phyloP scores from a whole-genome alignment of 2,888 invertebrate genomes.

The Aphodius sticticus region DNA sequence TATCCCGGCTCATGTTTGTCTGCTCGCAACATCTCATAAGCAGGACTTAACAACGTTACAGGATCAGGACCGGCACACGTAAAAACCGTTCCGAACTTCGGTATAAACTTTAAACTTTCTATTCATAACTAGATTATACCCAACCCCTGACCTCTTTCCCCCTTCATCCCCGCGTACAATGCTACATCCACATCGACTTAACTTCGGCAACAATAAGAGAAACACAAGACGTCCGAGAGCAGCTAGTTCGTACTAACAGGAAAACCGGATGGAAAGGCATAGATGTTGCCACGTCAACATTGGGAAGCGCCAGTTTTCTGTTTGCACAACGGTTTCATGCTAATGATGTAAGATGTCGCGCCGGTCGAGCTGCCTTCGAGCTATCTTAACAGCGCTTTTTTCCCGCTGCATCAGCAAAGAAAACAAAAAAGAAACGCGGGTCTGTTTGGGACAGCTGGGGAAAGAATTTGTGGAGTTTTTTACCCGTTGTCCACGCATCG shows the following conservation, averaged over 20 bases:
- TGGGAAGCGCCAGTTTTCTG: not conserved
- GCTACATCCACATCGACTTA: slow-evolving; percentile 20
- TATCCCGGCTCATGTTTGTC: slow-evolving; percentile 14
- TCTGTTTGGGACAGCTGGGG: not conserved
- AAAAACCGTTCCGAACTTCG: slow-evolving; percentile 15
- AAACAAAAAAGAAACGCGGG: not conserved
- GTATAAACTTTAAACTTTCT: slow-evolving; percentile 24
- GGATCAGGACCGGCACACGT: slow-evolving; percentile 11
- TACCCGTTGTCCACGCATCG: not conserved
- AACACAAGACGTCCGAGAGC: not conserved
- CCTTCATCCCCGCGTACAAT: not conserved
- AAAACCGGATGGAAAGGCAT: not conserved
- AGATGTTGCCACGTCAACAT: slow-evolving; percentile 7
- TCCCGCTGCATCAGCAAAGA: not conserved
- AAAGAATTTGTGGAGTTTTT: not conserved
- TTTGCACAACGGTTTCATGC: slow-evolving; percentile 4
- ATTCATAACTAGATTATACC: slow-evolving; percentile 24
- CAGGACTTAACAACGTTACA: slow-evolving; percentile 25
- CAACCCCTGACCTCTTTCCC: not conserved
- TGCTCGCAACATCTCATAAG: slow-evolving; percentile 21
- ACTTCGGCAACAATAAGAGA: slow-evolving; percentile 10
- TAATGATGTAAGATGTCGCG: not conserved
- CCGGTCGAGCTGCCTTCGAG: not conserved
- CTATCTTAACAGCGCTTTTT: not conserved
- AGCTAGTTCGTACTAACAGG: no score